Percentiles rank a stretch among this genome's conserved stretches.
phyloP scores from a whole-genome alignment of 2,888 invertebrate genomes.

The Macaria notata region DNA sequence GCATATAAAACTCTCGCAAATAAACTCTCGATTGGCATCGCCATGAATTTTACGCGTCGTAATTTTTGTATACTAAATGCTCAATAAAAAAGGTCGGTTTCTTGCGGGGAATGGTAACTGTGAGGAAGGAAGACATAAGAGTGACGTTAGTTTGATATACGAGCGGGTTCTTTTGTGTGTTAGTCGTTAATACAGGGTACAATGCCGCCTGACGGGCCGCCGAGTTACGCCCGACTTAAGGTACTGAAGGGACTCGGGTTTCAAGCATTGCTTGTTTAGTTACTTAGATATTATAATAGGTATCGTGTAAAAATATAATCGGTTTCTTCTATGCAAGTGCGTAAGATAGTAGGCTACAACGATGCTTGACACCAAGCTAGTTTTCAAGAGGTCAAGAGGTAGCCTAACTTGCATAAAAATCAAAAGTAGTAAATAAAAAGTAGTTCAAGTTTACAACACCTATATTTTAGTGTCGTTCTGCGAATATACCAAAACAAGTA shows the following conservation, averaged over 20 bases:
- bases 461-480: too few relatives aligned
- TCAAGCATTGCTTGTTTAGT: too few relatives aligned
- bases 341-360: too few relatives aligned
- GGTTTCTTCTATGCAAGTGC: too few relatives aligned
- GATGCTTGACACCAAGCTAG: too few relatives aligned
- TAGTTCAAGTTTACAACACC: too few relatives aligned
- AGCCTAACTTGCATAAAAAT: too few relatives aligned
- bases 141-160: slow-evolving; percentile 81
- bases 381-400: too few relatives aligned
- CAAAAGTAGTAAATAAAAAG: too few relatives aligned
- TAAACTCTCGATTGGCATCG: slow-evolving; percentile 34
- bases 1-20: slow-evolving; percentile 34
- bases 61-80: slow-evolving; percentile 69
- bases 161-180: slow-evolving; percentile 75
- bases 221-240: slow-evolving; percentile 69
- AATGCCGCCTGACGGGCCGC: slow-evolving; percentile 66
- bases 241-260: slow-evolving; percentile 23
- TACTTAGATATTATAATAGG: too few relatives aligned
- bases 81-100: slow-evolving; percentile 74
- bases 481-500: too few relatives aligned
- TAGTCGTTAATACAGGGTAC: slow-evolving; percentile 74
- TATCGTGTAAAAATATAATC: too few relatives aligned
- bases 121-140: slow-evolving; percentile 79
- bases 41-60: slow-evolving; percentile 65
- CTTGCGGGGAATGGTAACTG: slow-evolving; percentile 65